Conservation (phyloP, 1,140 invertebrate species). For the Sweltsa coloradensis region DNA sequence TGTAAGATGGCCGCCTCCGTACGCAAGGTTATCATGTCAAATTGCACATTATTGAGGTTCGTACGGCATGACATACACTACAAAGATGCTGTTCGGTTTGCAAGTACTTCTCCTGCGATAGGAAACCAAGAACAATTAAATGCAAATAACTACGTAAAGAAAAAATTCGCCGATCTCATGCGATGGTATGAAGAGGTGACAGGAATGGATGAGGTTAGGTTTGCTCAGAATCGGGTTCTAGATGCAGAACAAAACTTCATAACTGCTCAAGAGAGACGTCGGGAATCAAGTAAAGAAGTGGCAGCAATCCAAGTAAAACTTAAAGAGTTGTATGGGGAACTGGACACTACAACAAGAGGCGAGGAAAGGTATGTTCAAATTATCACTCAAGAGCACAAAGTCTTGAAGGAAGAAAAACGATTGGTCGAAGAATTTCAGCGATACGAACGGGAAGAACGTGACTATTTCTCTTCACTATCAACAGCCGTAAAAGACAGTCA, state of each 20-base stretch:
- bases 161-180: constrained; percentile 27
- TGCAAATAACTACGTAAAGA: not conserved
- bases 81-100: not conserved
- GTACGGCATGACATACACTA: not conserved
- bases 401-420: constrained; percentile 22
- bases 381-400: constrained; percentile 31
- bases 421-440: constrained; percentile 17
- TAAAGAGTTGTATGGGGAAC: constrained; percentile 49
- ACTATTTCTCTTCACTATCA: constrained; percentile 49
- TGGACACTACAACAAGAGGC: constrained; percentile 52
- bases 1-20: not conserved
- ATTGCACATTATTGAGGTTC: not conserved
- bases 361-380: constrained; percentile 50
- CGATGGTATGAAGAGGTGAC: constrained; percentile 32
- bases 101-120: not conserved
- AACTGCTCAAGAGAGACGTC: constrained; percentile 41
- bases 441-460: constrained; percentile 43
- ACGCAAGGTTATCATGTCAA: not conserved
- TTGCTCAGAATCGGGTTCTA: constrained; percentile 32
- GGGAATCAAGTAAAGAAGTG: constrained; percentile 40
- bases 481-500: constrained; percentile 55
- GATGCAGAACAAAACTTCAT: constrained; percentile 41
- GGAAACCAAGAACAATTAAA: not conserved
- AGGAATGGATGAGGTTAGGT: constrained; percentile 32
- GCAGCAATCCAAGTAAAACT: constrained; percentile 42